phyloP scores from a whole-genome alignment of 1,140 invertebrate species.

The Pollicipes pollicipes region DNA sequence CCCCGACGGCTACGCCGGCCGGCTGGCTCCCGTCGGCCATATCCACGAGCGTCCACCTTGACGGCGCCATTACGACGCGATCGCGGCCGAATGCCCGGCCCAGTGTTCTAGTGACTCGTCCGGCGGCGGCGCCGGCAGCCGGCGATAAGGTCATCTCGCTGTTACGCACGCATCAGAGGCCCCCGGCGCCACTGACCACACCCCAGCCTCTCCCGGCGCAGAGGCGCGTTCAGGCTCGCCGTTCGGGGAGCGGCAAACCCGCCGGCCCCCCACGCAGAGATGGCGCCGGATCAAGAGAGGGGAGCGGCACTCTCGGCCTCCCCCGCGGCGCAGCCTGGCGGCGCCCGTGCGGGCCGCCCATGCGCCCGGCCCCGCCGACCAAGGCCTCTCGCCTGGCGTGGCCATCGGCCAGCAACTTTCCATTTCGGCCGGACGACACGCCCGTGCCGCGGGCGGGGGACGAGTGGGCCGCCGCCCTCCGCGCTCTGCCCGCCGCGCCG shows the following conservation, averaged over 20 bases:
- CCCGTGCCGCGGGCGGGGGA: not conserved
- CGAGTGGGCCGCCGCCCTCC: not conserved
- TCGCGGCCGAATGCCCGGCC: not conserved
- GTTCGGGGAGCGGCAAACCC: too few species aligned
- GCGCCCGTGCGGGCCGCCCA: not conserved
- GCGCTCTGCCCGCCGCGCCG: not conserved
- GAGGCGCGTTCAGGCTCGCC: not conserved
- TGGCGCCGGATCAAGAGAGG: too few species aligned
- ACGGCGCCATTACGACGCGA: not conserved
- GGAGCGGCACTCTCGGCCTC: too few species aligned
- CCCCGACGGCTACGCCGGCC: too few species aligned
- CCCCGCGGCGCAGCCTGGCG: not conserved
- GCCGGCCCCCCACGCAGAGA: too few species aligned
- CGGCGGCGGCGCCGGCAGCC: too few species aligned
- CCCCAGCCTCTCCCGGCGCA: not conserved
- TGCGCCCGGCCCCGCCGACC: not conserved
- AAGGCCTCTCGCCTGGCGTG: not conserved
- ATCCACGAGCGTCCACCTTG: not conserved
- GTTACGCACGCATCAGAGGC: not conserved
- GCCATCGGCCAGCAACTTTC: not conserved
- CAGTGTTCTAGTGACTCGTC: not conserved
- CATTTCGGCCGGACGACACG: not conserved
- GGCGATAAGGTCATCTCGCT: not conserved
- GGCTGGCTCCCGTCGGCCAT: not conserved
- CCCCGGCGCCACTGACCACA: not conserved